Conservation (phyloP, 1,140 invertebrate genomes). For the Teleogryllus occipitalis region DNA sequence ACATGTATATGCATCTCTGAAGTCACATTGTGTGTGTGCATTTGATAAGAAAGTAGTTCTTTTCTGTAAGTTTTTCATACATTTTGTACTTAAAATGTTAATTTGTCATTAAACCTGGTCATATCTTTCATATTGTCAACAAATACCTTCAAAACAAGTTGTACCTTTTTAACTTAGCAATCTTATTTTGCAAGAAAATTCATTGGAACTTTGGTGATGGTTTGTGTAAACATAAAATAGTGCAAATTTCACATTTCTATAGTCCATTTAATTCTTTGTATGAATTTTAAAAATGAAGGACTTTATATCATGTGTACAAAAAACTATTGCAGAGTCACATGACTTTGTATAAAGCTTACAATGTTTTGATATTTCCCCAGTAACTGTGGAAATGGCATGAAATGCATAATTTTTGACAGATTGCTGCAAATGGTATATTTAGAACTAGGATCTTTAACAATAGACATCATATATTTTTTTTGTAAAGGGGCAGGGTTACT, state of each 20-base stretch:
- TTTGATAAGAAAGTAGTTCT: too few species aligned
- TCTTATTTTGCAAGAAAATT: background rate
- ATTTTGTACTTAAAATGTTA: too few species aligned
- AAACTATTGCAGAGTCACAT: background rate
- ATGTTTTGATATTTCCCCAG: background rate
- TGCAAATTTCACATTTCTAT: background rate
- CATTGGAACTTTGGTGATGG: background rate
- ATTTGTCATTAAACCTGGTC: too few species aligned
- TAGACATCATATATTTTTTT: constrained; percentile 2
- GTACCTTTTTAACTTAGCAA: too few species aligned
- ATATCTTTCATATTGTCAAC: too few species aligned
- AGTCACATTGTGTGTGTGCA: too few species aligned
- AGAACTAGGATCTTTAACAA: constrained; percentile 2
- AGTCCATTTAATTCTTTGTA: background rate
- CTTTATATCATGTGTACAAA: background rate
- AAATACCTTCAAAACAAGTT: too few species aligned
- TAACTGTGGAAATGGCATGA: background rate
- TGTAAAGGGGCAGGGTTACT: constrained; percentile 3
- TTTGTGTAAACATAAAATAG: background rate
- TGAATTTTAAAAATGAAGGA: background rate
- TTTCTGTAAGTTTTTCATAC: too few species aligned
- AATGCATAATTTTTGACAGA: constrained; percentile 2
- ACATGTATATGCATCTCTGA: too few species aligned
- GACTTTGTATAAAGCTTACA: background rate
- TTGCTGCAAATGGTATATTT: background rate